A percentile compares a stretch with the other conserved stretches of the same genome.
These are phyloP conservation scores for Drosophila auraria DNA, from an alignment of 1,140 invertebrate genomes.

Conservation along the genomic window DNA sequence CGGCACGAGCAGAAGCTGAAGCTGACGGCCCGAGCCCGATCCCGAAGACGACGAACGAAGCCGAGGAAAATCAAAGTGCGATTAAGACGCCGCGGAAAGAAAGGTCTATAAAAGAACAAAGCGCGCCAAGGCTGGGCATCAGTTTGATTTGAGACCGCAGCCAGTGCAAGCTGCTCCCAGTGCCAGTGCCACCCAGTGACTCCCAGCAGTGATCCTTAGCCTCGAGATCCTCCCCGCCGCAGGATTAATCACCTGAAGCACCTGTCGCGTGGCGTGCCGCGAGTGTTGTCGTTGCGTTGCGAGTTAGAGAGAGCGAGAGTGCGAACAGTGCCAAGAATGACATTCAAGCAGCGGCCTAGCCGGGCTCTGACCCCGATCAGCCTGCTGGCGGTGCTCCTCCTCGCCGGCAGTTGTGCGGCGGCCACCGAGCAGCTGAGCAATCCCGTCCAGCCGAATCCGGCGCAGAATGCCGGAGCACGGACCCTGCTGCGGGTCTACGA, in stretches of 20 bases:
- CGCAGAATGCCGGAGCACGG: constrained; percentile 85
- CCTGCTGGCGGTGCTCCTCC: constrained; percentile 57
- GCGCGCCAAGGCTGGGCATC: constrained; percentile 71
- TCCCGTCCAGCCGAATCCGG: constrained; percentile 33
- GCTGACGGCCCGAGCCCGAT: constrained; percentile 34
- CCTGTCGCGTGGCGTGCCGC: constrained; percentile 50
- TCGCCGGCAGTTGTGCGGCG: constrained; percentile 56
- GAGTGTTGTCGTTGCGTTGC: constrained; percentile 24
- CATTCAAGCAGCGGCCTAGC: constrained; percentile 50
- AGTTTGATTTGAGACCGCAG: constrained; percentile 76
- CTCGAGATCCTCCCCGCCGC: constrained; percentile 16
- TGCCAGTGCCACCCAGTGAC: constrained; percentile 20
- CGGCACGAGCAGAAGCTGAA: constrained; percentile 18
- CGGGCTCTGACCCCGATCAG: constrained; percentile 35
- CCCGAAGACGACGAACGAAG: constrained; percentile 38
- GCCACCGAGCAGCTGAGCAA: constrained; percentile 70
- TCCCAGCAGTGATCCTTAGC: constrained; percentile 9
- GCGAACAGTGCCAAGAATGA: constrained; percentile 47
- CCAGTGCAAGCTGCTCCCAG: constrained; percentile 54
- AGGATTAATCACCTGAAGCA: constrained; percentile 54
- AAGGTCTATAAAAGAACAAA: constrained; percentile 84
- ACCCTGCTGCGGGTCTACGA: constrained; percentile 88
- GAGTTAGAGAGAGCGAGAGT: constrained; percentile 21
- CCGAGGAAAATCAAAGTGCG: constrained; percentile 78
- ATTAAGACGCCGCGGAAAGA: constrained; percentile 62